Evolutionary conservation across 2,888 invertebrate species (phyloP), one percentile per base, ranked within the genome.

Genomic region (Uloborus plumipes): DNA sequence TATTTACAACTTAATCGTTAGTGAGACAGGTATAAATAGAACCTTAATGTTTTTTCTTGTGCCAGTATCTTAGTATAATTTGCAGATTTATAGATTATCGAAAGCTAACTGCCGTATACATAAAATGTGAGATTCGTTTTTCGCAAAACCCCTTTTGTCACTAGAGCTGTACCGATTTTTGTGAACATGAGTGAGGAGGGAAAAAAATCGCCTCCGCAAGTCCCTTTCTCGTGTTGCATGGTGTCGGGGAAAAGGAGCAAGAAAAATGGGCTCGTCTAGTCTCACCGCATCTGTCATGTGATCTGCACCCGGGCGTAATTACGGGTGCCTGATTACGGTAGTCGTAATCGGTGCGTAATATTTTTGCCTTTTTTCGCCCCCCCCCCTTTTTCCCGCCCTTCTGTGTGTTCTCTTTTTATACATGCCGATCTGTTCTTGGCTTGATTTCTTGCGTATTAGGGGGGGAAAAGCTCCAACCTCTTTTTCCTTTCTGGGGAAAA

Each of bases 241-340:
- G 39, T 39, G 47, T 22, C 15, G 61, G 75, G n/a, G 58, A 75
- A 75, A 75, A 75, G 26, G 75, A 75, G 75, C 49, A 67, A 75
- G 75, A 75, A 75, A 67, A 75, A 75, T 75, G 66, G 66, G 47
- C 66, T n/a, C 59, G 9, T 39, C n/a, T 39, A 58, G 26, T 49
- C 49, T 49, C 22, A 18, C 51, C 47, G 15, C 55, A 26, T 31
- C 22, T 65, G 74, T 58, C 75, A 75, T 14, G 58, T 20, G 75
- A 75, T 75, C 66, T 20, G 55, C 55, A 55, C 20, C 55, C n/a
- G 47, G 26, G 50, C 59, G 74, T 67, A 75, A 75, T 75, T 75
- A 75, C 67, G 49, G 64, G 59, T 49, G 50, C 66, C 66, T 59
- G 66, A 75, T 75, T 67, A 75, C 75, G 59, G 66, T 16, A 7